Percentiles rank a stretch among this genome's conserved stretches.
Conservation (phyloP, 1,140 invertebrate species). For the Drosophila cardini region DNA sequence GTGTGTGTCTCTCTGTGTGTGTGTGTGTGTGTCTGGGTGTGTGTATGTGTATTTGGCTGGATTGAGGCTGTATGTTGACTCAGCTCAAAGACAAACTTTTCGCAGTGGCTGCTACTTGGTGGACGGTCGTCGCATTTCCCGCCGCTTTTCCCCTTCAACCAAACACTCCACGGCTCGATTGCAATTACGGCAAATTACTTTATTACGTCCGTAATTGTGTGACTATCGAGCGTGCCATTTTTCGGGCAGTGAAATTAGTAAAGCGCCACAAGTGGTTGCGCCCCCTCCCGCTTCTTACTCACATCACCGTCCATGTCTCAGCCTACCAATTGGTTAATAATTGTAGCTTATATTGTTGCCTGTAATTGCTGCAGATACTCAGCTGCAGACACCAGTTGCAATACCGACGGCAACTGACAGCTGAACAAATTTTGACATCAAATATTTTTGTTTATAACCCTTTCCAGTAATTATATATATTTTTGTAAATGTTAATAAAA, state of each 20-base stretch:
- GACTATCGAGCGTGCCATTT: slow-evolving; percentile 83
- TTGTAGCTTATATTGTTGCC: slow-evolving; percentile 17
- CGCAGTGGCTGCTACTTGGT: slow-evolving; percentile 33
- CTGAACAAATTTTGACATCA: neutral
- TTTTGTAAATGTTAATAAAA: too few relatives aligned
- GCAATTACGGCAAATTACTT: slow-evolving; percentile 84
- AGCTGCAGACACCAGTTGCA: slow-evolving; percentile 39
- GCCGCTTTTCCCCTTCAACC: slow-evolving; percentile 11
- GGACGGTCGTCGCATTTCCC: slow-evolving; percentile 33
- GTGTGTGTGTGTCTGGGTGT: neutral
- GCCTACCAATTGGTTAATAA: slow-evolving; percentile 24
- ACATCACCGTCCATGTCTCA: neutral
- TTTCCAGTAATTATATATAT: too few relatives aligned
- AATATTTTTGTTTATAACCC: too few relatives aligned
- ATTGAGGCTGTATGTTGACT: slow-evolving; percentile 8
- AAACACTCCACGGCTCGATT: slow-evolving; percentile 66
- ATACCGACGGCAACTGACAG: slow-evolving; percentile 56
- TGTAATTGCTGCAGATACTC: neutral
- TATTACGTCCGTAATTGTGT: slow-evolving; percentile 85
- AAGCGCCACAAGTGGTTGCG: slow-evolving; percentile 77
- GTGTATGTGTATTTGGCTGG: slow-evolving; percentile 10
- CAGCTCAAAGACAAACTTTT: slow-evolving; percentile 50
- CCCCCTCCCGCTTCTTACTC: neutral
- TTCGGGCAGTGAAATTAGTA: slow-evolving; percentile 71
- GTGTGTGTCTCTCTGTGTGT: slow-evolving; percentile 1